Evolutionary conservation across 1,140 invertebrate species (phyloP).

Genomic region (Pinna nobilis): DNA sequence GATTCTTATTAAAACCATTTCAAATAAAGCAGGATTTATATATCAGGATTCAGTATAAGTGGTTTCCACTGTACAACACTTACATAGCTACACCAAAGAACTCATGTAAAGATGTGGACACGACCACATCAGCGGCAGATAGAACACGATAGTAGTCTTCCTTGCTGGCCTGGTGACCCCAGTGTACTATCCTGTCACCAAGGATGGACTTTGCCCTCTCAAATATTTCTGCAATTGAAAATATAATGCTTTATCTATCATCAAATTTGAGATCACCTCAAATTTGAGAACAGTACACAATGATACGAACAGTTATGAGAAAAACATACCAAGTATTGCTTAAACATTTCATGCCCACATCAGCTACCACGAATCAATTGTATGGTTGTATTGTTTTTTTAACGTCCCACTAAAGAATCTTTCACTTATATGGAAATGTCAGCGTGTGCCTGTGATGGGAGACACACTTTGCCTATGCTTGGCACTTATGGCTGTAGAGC

Average conservation of each 20-base stretch:
- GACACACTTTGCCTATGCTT: too few relatives aligned
- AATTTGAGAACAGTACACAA: neutral
- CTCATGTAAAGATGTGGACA: conserved; percentile 86
- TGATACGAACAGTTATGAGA: neutral
- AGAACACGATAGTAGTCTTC: conserved; percentile 80
- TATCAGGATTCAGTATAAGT: too few relatives aligned
- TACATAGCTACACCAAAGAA: conserved; percentile 86
- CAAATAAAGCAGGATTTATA: too few relatives aligned
- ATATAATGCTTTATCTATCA: neutral
- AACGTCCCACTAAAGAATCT: neutral
- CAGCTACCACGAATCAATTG: too few relatives aligned
- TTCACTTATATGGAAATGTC: too few relatives aligned
- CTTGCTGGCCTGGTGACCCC: conserved; percentile 79
- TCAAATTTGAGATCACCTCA: neutral
- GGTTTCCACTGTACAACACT: too few relatives aligned
- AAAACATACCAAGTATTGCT: too few relatives aligned
- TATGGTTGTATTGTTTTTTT: neutral
- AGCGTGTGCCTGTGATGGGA: too few relatives aligned
- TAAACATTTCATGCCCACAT: too few relatives aligned
- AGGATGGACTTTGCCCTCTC: conserved; percentile 76
- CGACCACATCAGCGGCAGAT: conserved; percentile 78
- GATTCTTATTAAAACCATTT: too few relatives aligned
- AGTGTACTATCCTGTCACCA: conserved; percentile 78
- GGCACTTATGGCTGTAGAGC: too few relatives aligned
- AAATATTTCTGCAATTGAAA: conserved; percentile 63